Conservation (phyloP, 2,888 invertebrate genomes). For the Sesia apiformis region DNA sequence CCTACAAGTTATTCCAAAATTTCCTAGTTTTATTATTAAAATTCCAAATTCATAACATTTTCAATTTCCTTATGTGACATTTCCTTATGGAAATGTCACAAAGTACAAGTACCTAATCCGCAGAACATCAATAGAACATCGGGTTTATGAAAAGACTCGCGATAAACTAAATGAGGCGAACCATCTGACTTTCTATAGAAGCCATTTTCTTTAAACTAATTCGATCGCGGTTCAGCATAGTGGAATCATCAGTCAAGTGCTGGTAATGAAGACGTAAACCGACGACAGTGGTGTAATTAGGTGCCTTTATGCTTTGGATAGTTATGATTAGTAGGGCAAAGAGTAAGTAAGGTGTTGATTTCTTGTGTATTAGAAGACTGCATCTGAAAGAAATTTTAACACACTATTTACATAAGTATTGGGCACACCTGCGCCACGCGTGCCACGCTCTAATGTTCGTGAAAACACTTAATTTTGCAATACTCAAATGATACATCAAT, state of each 20-base stretch:
- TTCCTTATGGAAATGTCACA: background rate
- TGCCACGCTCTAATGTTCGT: too few species aligned
- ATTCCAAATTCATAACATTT: background rate
- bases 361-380: too few species aligned
- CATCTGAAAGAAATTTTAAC: too few species aligned
- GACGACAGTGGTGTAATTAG: slow-evolving; percentile 51
- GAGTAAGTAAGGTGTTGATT: slow-evolving; percentile 10
- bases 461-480: too few species aligned
- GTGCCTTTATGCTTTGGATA: slow-evolving; percentile 35
- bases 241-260: slow-evolving; percentile 37
- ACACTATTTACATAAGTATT: too few species aligned
- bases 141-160: background rate
- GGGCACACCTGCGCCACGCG: too few species aligned
- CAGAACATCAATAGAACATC: background rate
- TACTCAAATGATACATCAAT: too few species aligned
- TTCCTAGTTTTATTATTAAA: too few species aligned
- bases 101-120: background rate
- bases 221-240: slow-evolving; percentile 18
- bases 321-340: slow-evolving; percentile 30
- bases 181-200: background rate
- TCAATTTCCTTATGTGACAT: too few species aligned
- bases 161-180: background rate
- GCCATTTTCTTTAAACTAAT: background rate
- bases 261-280: slow-evolving; percentile 40
- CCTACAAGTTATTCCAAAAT: too few species aligned